Evolutionary conservation across 2,113 vertebrate species (phyloP).

Genomic region (human (Homo sapiens)): DNA sequence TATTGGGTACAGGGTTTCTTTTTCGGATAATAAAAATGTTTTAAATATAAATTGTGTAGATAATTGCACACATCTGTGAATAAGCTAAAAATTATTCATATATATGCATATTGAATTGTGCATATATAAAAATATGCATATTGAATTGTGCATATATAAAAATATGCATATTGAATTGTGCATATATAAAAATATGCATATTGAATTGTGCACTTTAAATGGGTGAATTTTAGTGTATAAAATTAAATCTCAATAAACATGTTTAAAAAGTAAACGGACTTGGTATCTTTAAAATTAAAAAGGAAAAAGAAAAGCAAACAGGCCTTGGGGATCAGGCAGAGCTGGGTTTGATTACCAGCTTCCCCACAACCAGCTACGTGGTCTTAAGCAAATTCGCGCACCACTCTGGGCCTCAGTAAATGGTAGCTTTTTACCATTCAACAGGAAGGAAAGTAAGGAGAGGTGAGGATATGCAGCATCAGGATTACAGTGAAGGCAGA

Average conservation of each 20-base stretch:
- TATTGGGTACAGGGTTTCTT: not conserved
- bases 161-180: too few species aligned
- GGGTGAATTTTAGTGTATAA: not conserved
- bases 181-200: too few species aligned
- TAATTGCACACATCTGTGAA: not conserved
- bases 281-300: not conserved
- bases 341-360: not conserved
- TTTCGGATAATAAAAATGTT: not conserved
- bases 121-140: too few species aligned
- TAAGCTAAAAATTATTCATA: too few species aligned
- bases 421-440: not conserved
- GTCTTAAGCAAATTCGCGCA: not conserved
- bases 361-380: not conserved
- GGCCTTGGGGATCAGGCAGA: not conserved
- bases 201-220: not conserved
- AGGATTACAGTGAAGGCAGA: not conserved
- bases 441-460: not conserved
- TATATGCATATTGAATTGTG: too few species aligned
- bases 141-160: too few species aligned
- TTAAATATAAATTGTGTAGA: not conserved
- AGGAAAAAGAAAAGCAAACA: not conserved
- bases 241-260: not conserved
- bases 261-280: not conserved
- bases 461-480: rapidly evolving
- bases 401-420: not conserved